Conservation (phyloP, 1,140 invertebrate genomes). For the Macrotrachela quadricornifera region DNA sequence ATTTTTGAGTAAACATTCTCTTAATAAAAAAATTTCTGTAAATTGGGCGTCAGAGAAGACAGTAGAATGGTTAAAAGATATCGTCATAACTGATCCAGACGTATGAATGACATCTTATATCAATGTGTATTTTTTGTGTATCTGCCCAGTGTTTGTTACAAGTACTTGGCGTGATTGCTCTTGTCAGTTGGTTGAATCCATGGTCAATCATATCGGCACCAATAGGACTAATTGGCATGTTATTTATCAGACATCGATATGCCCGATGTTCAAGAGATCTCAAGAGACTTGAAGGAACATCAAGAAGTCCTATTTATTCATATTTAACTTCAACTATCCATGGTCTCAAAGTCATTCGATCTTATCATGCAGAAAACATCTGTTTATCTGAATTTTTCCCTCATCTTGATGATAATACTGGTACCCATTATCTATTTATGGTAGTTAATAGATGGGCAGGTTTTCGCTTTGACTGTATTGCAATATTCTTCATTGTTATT, state of each 20-base stretch:
- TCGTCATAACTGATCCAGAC: too few species aligned
- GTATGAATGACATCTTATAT: too few species aligned
- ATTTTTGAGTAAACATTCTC: too few species aligned
- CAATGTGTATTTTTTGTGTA: too few species aligned
- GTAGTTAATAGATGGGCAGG: slow-evolving; percentile 58
- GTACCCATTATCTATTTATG: slow-evolving; percentile 43
- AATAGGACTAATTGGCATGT: slow-evolving; percentile 46
- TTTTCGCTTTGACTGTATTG: slow-evolving; percentile 43
- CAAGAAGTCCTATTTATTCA: slow-evolving; percentile 49
- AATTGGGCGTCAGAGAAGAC: too few species aligned
- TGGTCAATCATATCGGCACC: slow-evolving; percentile 43
- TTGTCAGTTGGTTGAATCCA: slow-evolving; percentile 50
- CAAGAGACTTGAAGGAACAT: slow-evolving; percentile 33
- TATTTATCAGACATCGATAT: slow-evolving; percentile 51
- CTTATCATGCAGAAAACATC: slow-evolving; percentile 44
- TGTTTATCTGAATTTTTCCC: slow-evolving; percentile 41
- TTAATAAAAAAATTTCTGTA: too few species aligned
- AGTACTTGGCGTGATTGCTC: slow-evolving; percentile 48
- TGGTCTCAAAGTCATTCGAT: slow-evolving; percentile 66
- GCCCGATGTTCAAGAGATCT: slow-evolving; percentile 56
- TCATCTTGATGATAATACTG: slow-evolving; percentile 39
- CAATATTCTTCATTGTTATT: slow-evolving; percentile 28
- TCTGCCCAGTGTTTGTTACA: slow-evolving; percentile 44
- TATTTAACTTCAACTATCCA: slow-evolving; percentile 66
- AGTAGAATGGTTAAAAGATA: too few species aligned